phyloP scores from a whole-genome alignment of 1,140 invertebrate species.

The Cydia strobilella region DNA sequence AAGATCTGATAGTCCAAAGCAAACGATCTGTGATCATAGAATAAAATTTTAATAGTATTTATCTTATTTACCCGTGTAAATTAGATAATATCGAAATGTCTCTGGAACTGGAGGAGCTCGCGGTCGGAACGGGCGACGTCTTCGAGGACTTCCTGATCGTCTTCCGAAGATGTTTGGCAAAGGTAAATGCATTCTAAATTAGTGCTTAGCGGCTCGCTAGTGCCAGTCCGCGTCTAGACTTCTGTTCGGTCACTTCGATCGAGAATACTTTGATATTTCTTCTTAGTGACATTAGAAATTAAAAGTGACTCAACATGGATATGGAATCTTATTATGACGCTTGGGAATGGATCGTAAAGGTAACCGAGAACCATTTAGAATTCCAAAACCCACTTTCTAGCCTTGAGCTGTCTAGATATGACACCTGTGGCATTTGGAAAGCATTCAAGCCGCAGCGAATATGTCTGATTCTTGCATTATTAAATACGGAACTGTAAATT shows the following conservation, averaged over 20 bases:
- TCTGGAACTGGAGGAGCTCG: slow-evolving; percentile 75
- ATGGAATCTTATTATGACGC: slow-evolving; percentile 58
- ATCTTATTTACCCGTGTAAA: slow-evolving; percentile 54
- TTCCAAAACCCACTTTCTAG: background rate
- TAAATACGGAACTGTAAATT: background rate
- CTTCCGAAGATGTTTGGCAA: slow-evolving; percentile 81
- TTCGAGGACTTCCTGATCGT: slow-evolving; percentile 83
- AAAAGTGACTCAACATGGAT: slow-evolving; percentile 43
- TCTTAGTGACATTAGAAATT: background rate
- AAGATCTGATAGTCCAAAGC: slow-evolving; percentile 73
- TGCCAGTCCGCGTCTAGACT: slow-evolving; percentile 18
- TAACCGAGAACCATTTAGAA: slow-evolving; percentile 39
- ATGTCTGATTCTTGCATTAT: slow-evolving; percentile 2
- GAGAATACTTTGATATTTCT: background rate
- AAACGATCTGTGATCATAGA: slow-evolving; percentile 69
- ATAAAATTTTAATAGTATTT: slow-evolving; percentile 53
- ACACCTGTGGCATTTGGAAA: slow-evolving; percentile 14
- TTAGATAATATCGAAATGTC: slow-evolving; percentile 65
- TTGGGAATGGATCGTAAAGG: slow-evolving; percentile 68
- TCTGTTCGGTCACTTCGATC: background rate
- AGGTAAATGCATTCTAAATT: slow-evolving; percentile 79
- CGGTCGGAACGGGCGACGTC: slow-evolving; percentile 79
- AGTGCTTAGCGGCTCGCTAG: slow-evolving; percentile 20
- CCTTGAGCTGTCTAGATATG: slow-evolving; percentile 11
- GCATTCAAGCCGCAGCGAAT: background rate